These are phyloP conservation scores for Laodelphax striatellus DNA, from an alignment of 1,140 invertebrate genomes.

Conservation along the genomic window DNA sequence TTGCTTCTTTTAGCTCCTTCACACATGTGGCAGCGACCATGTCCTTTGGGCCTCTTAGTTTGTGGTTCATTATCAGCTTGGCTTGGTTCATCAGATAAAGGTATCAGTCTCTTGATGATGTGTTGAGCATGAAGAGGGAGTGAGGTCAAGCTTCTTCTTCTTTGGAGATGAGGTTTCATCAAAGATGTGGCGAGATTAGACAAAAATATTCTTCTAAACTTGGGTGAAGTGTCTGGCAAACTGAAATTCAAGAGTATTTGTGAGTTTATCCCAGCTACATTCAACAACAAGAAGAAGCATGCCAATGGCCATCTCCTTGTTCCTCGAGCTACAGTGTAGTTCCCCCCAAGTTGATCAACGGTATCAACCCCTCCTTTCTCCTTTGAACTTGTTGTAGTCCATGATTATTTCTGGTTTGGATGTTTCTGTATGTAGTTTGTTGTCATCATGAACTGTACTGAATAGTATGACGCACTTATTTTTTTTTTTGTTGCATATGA, in stretches of 20 bases:
- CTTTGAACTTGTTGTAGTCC: neutral
- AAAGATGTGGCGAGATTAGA: too few relatives aligned
- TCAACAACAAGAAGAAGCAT: neutral
- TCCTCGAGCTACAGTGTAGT: neutral
- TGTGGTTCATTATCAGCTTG: too few relatives aligned
- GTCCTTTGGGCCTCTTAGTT: too few relatives aligned
- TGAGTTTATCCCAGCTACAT: neutral
- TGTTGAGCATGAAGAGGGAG: too few relatives aligned
- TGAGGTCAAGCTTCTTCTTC: too few relatives aligned
- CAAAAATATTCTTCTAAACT: too few relatives aligned
- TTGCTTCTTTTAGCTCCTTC: too few relatives aligned
- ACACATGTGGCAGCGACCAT: too few relatives aligned
- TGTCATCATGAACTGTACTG: neutral
- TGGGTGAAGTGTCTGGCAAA: too few relatives aligned
- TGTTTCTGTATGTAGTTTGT: neutral
- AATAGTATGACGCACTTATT: neutral
- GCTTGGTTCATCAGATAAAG: too few relatives aligned
- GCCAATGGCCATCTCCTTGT: neutral
- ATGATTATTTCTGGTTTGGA: neutral
- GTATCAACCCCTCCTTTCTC: neutral
- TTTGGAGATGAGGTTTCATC: too few relatives aligned
- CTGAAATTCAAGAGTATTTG: neutral
- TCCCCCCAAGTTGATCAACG: neutral
- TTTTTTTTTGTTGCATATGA: constrained; percentile 1
- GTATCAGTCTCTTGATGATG: too few relatives aligned